Percentiles rank a stretch among this genome's conserved stretches.
These are phyloP conservation scores for Erebia ligea DNA, from an alignment of 2,888 invertebrate species.

Conservation along the genomic window DNA sequence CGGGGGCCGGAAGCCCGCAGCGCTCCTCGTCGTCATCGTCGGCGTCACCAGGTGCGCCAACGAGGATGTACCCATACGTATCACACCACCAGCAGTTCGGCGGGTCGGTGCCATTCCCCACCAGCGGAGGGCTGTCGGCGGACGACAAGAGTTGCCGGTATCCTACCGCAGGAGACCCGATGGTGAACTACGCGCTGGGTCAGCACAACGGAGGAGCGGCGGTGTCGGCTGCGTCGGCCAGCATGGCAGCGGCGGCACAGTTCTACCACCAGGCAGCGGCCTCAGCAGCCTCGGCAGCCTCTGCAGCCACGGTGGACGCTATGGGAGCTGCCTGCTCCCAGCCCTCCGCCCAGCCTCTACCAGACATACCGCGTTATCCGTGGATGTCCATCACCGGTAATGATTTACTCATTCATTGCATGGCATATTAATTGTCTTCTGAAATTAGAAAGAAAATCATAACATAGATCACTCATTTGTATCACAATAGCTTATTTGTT, in stretches of 20 bases:
- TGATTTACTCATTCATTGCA: conserved; percentile 73
- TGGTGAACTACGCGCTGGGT: conserved; percentile 92
- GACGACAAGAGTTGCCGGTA: conserved; percentile 92
- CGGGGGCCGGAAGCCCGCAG: conserved; percentile 85
- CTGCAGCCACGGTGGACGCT: conserved; percentile 90
- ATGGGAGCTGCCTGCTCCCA: conserved; percentile 92
- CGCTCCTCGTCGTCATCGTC: conserved; percentile 85
- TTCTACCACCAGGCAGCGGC: conserved; percentile 94
- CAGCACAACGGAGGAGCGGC: conserved; percentile 89
- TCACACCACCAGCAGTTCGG: conserved; percentile 91
- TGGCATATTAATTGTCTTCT: conserved; percentile 42
- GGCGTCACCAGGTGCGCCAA: conserved; percentile 88
- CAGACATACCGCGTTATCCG: conserved; percentile 96
- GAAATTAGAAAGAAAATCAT: neutral
- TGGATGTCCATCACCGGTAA: conserved; percentile 99
- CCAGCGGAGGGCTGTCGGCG: conserved; percentile 87
- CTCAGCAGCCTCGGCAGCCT: conserved; percentile 89
- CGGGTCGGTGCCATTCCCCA: conserved; percentile 86
- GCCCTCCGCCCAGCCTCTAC: conserved; percentile 92
- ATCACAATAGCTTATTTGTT: neutral
- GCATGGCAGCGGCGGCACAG: conserved; percentile 90
- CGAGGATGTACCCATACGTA: conserved; percentile 97
- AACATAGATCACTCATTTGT: neutral
- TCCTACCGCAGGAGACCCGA: conserved; percentile 88
- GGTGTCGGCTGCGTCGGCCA: conserved; percentile 85